phyloP scores from a whole-genome alignment of 2,113 vertebrate species.

The Anas platyrhynchos region DNA sequence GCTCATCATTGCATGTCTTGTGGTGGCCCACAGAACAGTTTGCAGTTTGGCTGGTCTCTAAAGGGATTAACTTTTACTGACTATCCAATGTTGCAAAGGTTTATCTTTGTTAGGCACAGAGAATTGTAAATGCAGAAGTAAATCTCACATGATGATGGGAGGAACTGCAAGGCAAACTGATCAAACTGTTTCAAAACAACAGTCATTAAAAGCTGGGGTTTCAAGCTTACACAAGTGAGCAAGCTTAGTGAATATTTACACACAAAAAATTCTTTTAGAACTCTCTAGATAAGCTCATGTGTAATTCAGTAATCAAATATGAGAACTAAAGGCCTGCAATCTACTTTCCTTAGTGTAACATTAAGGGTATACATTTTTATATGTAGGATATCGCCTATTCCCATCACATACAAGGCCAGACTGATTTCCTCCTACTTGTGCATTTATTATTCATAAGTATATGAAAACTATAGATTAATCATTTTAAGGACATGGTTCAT shows the following conservation, averaged over 20 bases:
- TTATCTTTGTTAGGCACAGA: background rate
- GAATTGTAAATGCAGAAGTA: rapidly evolving
- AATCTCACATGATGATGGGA: background rate
- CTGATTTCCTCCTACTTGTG: background rate
- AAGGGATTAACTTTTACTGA: background rate
- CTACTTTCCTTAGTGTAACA: background rate
- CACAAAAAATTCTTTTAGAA: background rate
- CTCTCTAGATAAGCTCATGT: background rate
- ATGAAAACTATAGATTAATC: constrained; percentile 8
- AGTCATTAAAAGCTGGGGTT: background rate
- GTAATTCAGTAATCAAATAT: background rate
- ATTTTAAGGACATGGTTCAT: background rate
- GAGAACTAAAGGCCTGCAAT: background rate
- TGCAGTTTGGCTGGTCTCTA: background rate
- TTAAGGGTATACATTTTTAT: background rate
- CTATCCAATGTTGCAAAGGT: rapidly evolving
- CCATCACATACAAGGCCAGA: background rate
- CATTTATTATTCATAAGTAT: constrained; percentile 1
- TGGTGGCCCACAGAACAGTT: rapidly evolving
- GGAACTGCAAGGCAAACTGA: background rate
- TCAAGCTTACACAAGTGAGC: background rate
- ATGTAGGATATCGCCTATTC: background rate
- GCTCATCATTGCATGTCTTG: background rate
- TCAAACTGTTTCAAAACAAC: background rate
- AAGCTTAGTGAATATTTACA: background rate